Conservation (phyloP, 2,888 invertebrate genomes). For the Zonitis immaculata region DNA sequence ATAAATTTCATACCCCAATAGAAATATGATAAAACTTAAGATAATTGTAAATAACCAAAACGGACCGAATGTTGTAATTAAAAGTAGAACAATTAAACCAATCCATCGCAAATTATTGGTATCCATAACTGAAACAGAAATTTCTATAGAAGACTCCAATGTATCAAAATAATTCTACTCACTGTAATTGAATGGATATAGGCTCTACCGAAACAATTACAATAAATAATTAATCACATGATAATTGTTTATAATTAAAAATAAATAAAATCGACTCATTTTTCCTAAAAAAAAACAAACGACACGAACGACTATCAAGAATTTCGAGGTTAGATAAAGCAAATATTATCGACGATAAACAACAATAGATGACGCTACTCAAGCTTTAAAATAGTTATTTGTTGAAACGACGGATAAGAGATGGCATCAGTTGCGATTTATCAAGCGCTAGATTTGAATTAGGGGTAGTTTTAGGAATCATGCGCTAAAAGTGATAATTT, state of each 20-base stretch:
- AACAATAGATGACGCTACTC: slow-evolving; percentile 9
- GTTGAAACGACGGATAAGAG: background rate
- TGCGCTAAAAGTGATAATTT: slow-evolving; percentile 8
- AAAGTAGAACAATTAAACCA: slow-evolving; percentile 43
- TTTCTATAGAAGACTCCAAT: background rate
- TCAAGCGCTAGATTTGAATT: slow-evolving; percentile 11
- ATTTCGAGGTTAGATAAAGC: slow-evolving; percentile 18
- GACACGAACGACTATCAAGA: background rate
- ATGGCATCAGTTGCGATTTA: background rate
- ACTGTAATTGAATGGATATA: too few relatives aligned
- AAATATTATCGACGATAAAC: background rate
- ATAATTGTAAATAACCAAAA: slow-evolving; percentile 43
- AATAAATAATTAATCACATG: slow-evolving; percentile 16
- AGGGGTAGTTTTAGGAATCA: background rate
- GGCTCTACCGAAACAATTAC: too few relatives aligned
- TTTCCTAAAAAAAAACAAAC: too few relatives aligned
- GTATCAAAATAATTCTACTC: too few relatives aligned
- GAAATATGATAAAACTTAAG: slow-evolving; percentile 39
- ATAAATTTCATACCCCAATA: too few relatives aligned
- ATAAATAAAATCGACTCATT: slow-evolving; percentile 9
- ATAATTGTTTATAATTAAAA: slow-evolving; percentile 10
- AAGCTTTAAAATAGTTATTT: too few relatives aligned
- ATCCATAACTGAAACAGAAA: slow-evolving; percentile 28
- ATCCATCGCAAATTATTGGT: slow-evolving; percentile 42
- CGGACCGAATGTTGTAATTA: slow-evolving; percentile 46